Base-by-base conservation (phyloP, 1,140 invertebrate species). In the Pachyrhynchus sulphureomaculatus region DNA sequence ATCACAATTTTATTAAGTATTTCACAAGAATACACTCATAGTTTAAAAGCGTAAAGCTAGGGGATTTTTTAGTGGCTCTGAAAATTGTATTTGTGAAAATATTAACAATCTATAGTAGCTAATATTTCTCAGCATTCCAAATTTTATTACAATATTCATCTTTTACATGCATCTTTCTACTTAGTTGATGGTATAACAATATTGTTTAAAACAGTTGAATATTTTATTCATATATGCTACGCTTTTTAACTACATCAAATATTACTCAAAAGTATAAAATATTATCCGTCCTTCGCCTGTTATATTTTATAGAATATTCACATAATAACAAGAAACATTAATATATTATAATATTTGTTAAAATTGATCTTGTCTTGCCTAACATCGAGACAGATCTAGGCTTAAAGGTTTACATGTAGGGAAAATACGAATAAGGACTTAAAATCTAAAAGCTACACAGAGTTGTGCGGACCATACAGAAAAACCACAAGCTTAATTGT, bases 301-400 rank as follows among this genome's bases (percentile, higher is more conserved):
- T 48, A 48, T 24, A 18, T 48, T 58, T 63, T 65, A 75, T 76
- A 76, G 72, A 75, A 75, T 75, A 71, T 75, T 73, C 66, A 75
- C 69, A 69, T 72, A 69, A 70, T 75, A 77, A 77, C 75, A 75
- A 74, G 75, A 75, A 77, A 77, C 74, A 77, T 77, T 77, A 72
- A 75, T 74, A 75, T 74, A 75, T 70, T 68, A 69, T 72, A 73
- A 73, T 72, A 65, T 68, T 64, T 66, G 54, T 68, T 71, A 60
- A 70, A 72, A 72, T 69, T 69, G 71, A 75, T 75, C 72, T 70
- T 69, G 65, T 52, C 68, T 74, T 70, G 64, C 51, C 74, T 74
- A 76, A 75, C 73, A 76, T 68, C 69, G 55, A 74, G 72, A 75
- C 71, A 74, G 72, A 75, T 72, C 73, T 75, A 74, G 57, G 67